Percentiles rank a stretch among this genome's conserved stretches.
phyloP scores from a whole-genome alignment of 2,797 vertebrate genomes.

The Pitangus sulphuratus region DNA sequence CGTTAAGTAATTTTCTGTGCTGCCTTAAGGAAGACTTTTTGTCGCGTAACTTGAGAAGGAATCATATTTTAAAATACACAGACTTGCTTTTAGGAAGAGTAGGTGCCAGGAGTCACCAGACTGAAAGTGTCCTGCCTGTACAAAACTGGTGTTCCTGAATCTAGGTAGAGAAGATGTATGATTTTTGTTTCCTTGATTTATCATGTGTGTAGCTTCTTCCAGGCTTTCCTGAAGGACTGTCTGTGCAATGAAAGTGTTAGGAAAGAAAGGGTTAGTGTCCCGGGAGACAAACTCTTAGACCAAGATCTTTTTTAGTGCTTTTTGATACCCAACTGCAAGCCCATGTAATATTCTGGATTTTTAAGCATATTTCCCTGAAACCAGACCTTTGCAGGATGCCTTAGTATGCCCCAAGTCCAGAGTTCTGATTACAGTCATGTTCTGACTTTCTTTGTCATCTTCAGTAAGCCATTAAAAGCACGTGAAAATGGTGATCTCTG shows the following conservation, averaged over 20 bases:
- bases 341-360: neutral
- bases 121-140: neutral
- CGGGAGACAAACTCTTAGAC: neutral
- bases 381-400: neutral
- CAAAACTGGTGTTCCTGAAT: neutral
- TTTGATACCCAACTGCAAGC: neutral
- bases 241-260: neutral
- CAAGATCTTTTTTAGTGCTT: neutral
- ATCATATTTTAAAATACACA: neutral
- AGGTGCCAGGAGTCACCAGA: neutral
- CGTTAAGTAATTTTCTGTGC: constrained; percentile 30
- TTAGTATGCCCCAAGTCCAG: neutral
- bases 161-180: neutral
- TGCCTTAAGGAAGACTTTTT: constrained; percentile 33
- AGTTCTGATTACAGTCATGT: neutral
- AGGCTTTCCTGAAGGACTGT: neutral
- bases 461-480: neutral
- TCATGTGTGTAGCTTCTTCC: neutral
- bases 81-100: neutral
- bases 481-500: neutral
- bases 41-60: neutral
- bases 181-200: neutral
- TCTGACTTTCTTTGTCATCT: neutral
- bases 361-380: neutral
- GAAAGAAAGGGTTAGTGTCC: neutral